Percentiles rank a stretch among this genome's conserved stretches.
Evolutionary conservation across 2,888 invertebrate genomes (phyloP).

Genomic region (Chymomyza fuscimana): DNA sequence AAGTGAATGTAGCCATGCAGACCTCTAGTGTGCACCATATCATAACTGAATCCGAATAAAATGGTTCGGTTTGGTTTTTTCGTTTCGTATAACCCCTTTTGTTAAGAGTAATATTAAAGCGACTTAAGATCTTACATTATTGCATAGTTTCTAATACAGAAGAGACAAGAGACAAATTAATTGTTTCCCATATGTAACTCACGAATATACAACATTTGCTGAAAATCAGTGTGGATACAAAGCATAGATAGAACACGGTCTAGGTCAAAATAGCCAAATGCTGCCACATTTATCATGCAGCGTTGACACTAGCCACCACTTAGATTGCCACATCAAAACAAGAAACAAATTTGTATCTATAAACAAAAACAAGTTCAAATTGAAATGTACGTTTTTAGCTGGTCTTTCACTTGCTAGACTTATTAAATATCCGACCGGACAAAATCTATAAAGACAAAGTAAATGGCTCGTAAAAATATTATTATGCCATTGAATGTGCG

Average conservation of each 20-base stretch:
- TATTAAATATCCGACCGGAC: slow-evolving; percentile 38
- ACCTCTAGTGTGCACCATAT: too few species aligned
- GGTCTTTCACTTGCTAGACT: not conserved
- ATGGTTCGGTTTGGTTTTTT: too few species aligned
- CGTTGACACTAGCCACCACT: not conserved
- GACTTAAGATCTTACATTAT: not conserved
- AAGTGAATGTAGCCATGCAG: too few species aligned
- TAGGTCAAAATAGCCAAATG: not conserved
- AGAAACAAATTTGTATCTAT: not conserved
- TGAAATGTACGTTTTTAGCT: not conserved
- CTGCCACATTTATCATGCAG: not conserved
- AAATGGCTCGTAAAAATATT: slow-evolving; percentile 73
- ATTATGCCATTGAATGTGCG: slow-evolving; percentile 64
- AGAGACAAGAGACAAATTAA: not conserved
- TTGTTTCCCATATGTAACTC: not conserved
- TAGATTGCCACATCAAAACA: slow-evolving; percentile 3
- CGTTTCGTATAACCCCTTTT: not conserved
- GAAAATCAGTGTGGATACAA: not conserved
- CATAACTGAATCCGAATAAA: too few species aligned
- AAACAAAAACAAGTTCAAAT: not conserved
- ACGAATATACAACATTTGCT: not conserved
- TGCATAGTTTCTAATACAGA: not conserved
- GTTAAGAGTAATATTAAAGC: not conserved
- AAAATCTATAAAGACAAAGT: slow-evolving; percentile 65
- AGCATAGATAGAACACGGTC: not conserved